A percentile compares a stretch with the other conserved stretches of the same genome.
Evolutionary conservation across 2,113 vertebrate genomes (phyloP).

Genomic region (Eurystomus gularis): DNA sequence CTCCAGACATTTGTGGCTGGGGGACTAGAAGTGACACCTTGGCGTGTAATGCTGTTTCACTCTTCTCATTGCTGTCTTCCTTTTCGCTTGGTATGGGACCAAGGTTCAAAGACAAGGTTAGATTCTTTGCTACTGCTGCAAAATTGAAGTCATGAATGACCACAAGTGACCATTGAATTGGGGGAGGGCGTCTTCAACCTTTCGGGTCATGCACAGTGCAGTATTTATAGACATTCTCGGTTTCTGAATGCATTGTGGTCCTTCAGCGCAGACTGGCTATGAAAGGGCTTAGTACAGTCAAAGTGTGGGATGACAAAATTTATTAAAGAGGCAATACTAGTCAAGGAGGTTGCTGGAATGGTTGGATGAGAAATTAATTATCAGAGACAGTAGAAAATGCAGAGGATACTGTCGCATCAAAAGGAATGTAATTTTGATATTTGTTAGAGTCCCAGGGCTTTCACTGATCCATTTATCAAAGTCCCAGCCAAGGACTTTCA

Average conservation of each 20-base stretch:
- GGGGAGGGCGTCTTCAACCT: fast-evolving
- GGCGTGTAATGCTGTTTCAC: background rate
- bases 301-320: background rate
- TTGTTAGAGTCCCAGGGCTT: too few relatives aligned
- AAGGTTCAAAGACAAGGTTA: background rate
- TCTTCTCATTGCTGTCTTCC: background rate
- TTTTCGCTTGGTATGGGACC: background rate
- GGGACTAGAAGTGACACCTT: background rate
- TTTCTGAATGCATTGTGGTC: background rate
- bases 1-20: background rate
- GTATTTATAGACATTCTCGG: background rate
- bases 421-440: too few relatives aligned
- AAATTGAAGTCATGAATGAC: background rate
- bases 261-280: background rate
- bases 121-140: background rate
- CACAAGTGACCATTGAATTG: background rate
- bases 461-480: too few relatives aligned
- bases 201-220: background rate
- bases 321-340: background rate
- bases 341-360: background rate
- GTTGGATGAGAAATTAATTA: background rate
- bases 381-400: background rate
- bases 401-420: too few relatives aligned
- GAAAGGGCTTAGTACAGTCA: background rate
- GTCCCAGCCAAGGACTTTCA: too few relatives aligned